A percentile compares a stretch with the other conserved stretches of the same genome.
Conservation (phyloP, 2,888 invertebrate species). For the Linnaemya vulpina region DNA sequence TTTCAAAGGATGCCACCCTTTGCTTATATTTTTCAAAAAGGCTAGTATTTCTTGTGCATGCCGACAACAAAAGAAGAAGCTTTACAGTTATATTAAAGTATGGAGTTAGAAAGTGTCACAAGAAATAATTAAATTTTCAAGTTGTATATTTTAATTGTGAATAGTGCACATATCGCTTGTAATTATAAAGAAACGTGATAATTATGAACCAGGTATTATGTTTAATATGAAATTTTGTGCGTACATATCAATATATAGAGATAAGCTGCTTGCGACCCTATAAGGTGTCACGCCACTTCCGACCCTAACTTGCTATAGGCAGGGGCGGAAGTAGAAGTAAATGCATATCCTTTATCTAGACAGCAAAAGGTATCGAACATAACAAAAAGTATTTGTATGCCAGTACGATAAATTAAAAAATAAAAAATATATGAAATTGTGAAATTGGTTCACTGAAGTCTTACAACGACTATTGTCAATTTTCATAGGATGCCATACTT, state of each 20-base stretch:
- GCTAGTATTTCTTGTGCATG: slow-evolving; percentile 32
- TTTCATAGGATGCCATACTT: too few relatives aligned
- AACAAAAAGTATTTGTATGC: neutral
- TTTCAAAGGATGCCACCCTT: slow-evolving; percentile 1
- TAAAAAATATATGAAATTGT: neutral
- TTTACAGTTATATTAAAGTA: slow-evolving; percentile 29
- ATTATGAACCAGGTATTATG: neutral
- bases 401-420: neutral
- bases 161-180: neutral
- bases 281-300: neutral
- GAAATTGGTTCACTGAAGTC: neutral
- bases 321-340: neutral
- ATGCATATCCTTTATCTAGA: neutral
- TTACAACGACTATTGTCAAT: too few relatives aligned
- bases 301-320: too few relatives aligned
- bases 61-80: neutral
- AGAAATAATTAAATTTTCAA: neutral
- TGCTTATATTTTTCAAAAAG: neutral
- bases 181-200: neutral
- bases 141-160: neutral
- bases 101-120: neutral
- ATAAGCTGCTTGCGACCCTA: too few relatives aligned
- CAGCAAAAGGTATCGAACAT: neutral
- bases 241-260: neutral
- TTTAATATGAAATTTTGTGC: neutral